Percentiles rank a stretch among this genome's conserved stretches.
Conservation (phyloP, 2,113 vertebrate genomes). For the Peromyscus leucopus region DNA sequence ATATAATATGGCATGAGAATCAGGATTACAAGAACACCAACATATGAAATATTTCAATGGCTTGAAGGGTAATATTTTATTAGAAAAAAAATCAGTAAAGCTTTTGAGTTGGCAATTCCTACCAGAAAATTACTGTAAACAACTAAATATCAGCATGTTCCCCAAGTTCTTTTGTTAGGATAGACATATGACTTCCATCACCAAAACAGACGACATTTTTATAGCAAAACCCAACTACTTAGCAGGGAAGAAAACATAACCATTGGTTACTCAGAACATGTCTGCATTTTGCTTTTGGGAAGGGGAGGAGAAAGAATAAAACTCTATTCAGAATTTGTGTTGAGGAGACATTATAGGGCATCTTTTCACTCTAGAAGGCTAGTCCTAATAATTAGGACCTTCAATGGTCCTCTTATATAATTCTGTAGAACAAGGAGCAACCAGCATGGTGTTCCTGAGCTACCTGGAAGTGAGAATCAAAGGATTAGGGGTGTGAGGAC, state of each 20-base stretch:
- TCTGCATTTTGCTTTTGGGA: background rate
- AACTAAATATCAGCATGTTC: background rate
- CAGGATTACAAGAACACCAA: background rate
- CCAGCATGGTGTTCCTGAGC: background rate
- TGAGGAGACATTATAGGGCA: background rate
- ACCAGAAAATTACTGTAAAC: background rate
- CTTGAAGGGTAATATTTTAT: slow-evolving; percentile 9
- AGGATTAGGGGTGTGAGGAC: background rate
- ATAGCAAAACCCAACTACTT: background rate
- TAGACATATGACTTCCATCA: background rate
- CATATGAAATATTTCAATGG: background rate
- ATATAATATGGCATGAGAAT: background rate
- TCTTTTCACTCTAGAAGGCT: background rate
- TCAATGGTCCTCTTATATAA: background rate
- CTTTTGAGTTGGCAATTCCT: background rate
- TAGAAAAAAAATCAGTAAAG: background rate
- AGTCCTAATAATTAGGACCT: background rate
- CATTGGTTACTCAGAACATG: background rate
- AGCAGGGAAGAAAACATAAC: background rate
- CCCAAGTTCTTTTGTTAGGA: background rate
- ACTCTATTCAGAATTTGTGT: background rate
- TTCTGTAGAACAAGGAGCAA: background rate
- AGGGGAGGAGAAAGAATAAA: background rate
- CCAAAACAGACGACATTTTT: background rate
- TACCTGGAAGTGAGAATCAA: background rate